Evolutionary conservation across 2,113 vertebrate species (phyloP).

Genomic region (Passer montanus): DNA sequence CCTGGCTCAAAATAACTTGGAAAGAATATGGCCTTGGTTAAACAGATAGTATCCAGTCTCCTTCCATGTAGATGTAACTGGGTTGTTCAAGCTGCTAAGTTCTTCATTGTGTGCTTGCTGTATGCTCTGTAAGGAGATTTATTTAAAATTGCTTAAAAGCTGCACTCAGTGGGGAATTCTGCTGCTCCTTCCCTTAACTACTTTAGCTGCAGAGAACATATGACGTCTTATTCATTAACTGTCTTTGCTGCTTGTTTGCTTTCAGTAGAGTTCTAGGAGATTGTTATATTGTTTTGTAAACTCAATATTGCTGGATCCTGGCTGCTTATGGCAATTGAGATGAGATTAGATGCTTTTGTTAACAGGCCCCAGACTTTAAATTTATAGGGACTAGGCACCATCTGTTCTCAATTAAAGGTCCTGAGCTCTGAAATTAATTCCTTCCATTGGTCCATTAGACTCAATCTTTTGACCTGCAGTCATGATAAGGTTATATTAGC

Average conservation of each 20-base stretch:
- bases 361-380: constrained; percentile 60
- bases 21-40: neutral
- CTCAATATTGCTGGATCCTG: constrained; percentile 47
- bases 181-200: neutral
- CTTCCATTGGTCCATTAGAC: constrained; percentile 62
- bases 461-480: constrained; percentile 54
- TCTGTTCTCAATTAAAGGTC: constrained; percentile 66
- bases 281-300: constrained; percentile 55
- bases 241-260: constrained; percentile 45
- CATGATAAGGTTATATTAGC: constrained; percentile 55
- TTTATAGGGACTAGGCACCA: constrained; percentile 50
- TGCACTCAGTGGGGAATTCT: constrained; percentile 17
- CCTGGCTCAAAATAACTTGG: neutral
- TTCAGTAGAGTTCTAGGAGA: constrained; percentile 32
- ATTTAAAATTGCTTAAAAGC: constrained; percentile 51
- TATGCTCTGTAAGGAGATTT: neutral
- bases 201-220: constrained; percentile 38
- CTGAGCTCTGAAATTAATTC: constrained; percentile 60
- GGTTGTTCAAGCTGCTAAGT: neutral
- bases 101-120: neutral
- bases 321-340: constrained; percentile 58
- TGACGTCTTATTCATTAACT: constrained; percentile 51
- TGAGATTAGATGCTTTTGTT: constrained; percentile 61
- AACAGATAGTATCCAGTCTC: neutral
- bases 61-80: neutral